These are phyloP conservation scores for Phortica magna DNA, from an alignment of 2,888 invertebrate genomes.

Conservation along the genomic window DNA sequence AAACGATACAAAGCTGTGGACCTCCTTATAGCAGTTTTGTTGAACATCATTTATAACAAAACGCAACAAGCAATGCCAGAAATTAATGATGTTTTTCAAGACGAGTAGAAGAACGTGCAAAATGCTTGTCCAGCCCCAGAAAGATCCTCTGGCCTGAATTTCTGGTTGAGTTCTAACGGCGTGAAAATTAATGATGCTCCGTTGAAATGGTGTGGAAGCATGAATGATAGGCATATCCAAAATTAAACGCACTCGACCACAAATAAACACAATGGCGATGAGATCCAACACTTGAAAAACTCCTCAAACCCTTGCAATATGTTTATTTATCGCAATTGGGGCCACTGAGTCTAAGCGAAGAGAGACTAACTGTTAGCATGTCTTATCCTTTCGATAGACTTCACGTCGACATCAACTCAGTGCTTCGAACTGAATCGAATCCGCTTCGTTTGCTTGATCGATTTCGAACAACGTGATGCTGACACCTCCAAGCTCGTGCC, in stretches of 20 bases:
- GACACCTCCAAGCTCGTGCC: constrained; percentile 30
- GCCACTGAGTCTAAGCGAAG: constrained; percentile 57
- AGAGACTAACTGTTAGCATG: constrained; percentile 41
- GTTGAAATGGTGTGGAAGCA: constrained; percentile 54
- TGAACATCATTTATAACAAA: constrained; percentile 76
- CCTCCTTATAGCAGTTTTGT: constrained; percentile 64
- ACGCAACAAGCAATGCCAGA: constrained; percentile 61
- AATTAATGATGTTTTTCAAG: constrained; percentile 65
- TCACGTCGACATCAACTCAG: constrained; percentile 43
- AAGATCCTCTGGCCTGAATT: constrained; percentile 45
- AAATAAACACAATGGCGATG: constrained; percentile 63
- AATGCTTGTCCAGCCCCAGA: constrained; percentile 65
- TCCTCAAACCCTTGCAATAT: too few relatives aligned
- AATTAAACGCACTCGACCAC: constrained; percentile 15
- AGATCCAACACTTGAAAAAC: constrained; percentile 38
- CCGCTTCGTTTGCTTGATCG: constrained; percentile 60
- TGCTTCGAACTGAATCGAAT: constrained; percentile 30
- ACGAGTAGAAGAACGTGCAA: constrained; percentile 62
- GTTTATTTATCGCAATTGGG: constrained; percentile 44
- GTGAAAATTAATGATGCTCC: constrained; percentile 73
- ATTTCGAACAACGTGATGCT: constrained; percentile 42
- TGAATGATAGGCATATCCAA: constrained; percentile 8
- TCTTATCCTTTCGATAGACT: constrained; percentile 61
- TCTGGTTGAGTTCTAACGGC: constrained; percentile 46
- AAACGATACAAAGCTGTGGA: constrained; percentile 35